Base-by-base conservation (phyloP, 2,888 invertebrate genomes). In the Lasioglossum morio region DNA sequence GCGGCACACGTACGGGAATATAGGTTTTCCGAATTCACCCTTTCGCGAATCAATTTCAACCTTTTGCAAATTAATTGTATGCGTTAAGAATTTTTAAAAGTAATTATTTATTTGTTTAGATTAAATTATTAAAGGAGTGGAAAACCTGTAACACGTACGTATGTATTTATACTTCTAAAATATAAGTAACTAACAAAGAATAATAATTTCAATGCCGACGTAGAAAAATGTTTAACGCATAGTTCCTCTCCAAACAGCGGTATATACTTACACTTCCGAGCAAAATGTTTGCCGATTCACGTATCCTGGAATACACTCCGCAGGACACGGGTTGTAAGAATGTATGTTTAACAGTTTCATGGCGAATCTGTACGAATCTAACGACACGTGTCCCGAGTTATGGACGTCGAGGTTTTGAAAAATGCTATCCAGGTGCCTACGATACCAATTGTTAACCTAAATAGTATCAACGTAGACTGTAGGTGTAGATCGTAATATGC, bases 331-430 rank as follows among this genome's bases (percentile, higher is more conserved):
- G 30, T 82, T 74, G 37, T 72, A 75, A 34, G 16, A 70, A 46
- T n/a, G 70, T 30, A 80, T 4, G 19, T 74, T 70, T 19, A 82
- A 80, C 4, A n/a, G 48, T 48, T 75, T 74, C 80, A 80, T 82
- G 16, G 46, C 74, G 40, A 30, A 46, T 72, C n/a, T 75, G 10
- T 80, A 82, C 16, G 23, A 19, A 10, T 80, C 48, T 23, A 80
- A 37, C 12, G 80, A 48, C 16, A 82, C 16, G 12, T 60, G 12
- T 23, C 74, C 80, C 19, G 70, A 70, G 30, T 16, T 57, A 48
- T 34, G 10, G 4, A 46, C 4, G 16, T 23, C 46, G 4, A 82
- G 16, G 14, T 30, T 82, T 23, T 48, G 23, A 10, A 82, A 82
- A 16, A 82, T 46, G 4, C 70, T 80, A 19, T 80, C 37, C 10